Evolutionary conservation across 2,888 invertebrate genomes (phyloP).

Genomic region (Electrophaes corylata): DNA sequence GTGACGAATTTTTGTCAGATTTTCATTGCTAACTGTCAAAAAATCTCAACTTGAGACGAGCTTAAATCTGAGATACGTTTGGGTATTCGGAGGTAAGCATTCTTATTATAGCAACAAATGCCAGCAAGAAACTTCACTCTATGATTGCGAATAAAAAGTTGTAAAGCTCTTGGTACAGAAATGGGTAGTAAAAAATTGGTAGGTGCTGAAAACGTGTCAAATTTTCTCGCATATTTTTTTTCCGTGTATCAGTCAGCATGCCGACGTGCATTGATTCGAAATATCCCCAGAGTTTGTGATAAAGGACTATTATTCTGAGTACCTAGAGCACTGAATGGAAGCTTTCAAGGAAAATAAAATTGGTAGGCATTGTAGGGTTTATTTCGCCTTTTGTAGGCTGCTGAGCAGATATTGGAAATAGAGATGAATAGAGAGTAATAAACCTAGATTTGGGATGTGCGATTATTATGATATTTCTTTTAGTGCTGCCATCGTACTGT

Average conservation of each 20-base stretch:
- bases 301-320: conserved; percentile 26
- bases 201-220: neutral
- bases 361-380: conserved; percentile 25
- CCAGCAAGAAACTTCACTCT: too few species aligned
- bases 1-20: too few species aligned
- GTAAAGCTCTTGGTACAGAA: too few species aligned
- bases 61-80: too few species aligned
- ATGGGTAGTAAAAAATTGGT: neutral
- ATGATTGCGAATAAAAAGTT: too few species aligned
- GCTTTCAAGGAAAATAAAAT: conserved; percentile 21
- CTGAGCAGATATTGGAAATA: conserved; percentile 21
- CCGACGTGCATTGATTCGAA: conserved; percentile 22
- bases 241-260: conserved; percentile 8
- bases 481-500: too few species aligned
- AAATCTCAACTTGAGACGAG: too few species aligned
- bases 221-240: conserved; percentile 3
- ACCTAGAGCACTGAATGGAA: conserved; percentile 19
- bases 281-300: conserved; percentile 24
- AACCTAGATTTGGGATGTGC: conserved; percentile 1
- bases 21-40: too few species aligned
- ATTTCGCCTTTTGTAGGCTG: conserved; percentile 23
- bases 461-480: too few species aligned
- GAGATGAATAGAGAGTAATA: conserved; percentile 17
- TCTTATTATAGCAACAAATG: too few species aligned
- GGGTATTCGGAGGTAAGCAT: too few species aligned